Evolutionary conservation across 2,888 invertebrate genomes (phyloP).

Genomic region (Frankliniella fusca): DNA sequence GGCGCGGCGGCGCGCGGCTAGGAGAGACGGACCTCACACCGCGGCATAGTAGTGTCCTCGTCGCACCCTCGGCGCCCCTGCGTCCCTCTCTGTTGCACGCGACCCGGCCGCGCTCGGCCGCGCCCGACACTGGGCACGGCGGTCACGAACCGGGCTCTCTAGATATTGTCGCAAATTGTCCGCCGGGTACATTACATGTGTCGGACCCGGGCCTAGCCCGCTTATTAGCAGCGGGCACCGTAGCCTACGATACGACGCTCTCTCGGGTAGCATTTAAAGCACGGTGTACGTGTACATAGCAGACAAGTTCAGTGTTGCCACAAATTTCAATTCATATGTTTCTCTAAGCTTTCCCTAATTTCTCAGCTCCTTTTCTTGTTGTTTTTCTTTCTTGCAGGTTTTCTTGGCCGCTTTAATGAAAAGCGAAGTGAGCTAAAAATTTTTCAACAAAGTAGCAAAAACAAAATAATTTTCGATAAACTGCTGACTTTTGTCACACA

Average conservation of each 20-base stretch:
- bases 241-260: no score
- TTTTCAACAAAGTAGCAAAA: no score
- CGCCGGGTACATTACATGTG: background rate
- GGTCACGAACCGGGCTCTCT: slow-evolving; percentile 1
- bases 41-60: background rate
- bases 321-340: no score
- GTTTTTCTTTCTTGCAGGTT: no score
- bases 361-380: no score
- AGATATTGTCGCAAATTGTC: slow-evolving; percentile 18
- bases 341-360: no score
- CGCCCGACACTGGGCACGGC: background rate
- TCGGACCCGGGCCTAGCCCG: background rate
- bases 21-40: background rate
- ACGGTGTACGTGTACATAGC: background rate
- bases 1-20: background rate
- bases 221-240: background rate
- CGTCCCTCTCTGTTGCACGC: background rate
- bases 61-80: background rate
- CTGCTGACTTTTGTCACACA: no score
- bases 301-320: background rate
- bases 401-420: no score
- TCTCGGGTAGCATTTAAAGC: background rate
- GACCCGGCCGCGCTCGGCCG: background rate
- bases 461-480: no score
- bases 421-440: no score